Percentiles rank a stretch among this genome's conserved stretches.
Conservation (phyloP, 1,140 invertebrate genomes). For the Tribolium madens region DNA sequence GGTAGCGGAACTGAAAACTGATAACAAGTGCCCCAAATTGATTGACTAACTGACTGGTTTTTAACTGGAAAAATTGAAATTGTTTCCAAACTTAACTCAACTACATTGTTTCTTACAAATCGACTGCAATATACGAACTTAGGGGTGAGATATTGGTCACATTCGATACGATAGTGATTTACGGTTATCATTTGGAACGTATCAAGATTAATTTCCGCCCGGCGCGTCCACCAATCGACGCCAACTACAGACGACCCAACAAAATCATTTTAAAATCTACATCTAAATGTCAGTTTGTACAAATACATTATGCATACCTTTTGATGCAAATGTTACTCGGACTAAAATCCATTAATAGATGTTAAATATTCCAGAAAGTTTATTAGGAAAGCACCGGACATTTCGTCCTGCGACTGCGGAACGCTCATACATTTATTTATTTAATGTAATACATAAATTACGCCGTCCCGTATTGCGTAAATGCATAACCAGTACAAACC, state of each 20-base stretch:
- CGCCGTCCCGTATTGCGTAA: slow-evolving; percentile 53
- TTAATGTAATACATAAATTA: slow-evolving; percentile 62
- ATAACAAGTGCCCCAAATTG: slow-evolving; percentile 54
- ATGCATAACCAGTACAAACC: slow-evolving; percentile 46
- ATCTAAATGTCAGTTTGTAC: slow-evolving; percentile 46
- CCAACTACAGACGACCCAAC: slow-evolving; percentile 39
- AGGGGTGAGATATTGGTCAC: slow-evolving; percentile 46
- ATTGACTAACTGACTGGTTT: slow-evolving; percentile 51
- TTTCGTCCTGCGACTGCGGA: slow-evolving; percentile 38
- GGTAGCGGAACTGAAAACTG: slow-evolving; percentile 55
- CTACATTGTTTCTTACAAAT: slow-evolving; percentile 44
- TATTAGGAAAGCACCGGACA: slow-evolving; percentile 53
- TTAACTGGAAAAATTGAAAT: slow-evolving; percentile 54
- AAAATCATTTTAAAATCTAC: slow-evolving; percentile 45
- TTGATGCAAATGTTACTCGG: slow-evolving; percentile 48
- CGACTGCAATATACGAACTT: slow-evolving; percentile 40
- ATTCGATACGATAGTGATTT: slow-evolving; percentile 47
- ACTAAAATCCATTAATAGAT: slow-evolving; percentile 58
- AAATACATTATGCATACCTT: slow-evolving; percentile 50
- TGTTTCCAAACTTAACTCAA: slow-evolving; percentile 55
- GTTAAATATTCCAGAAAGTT: slow-evolving; percentile 59
- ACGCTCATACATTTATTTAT: slow-evolving; percentile 58
- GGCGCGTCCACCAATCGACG: slow-evolving; percentile 40
- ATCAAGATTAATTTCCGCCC: slow-evolving; percentile 47
- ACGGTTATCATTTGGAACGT: slow-evolving; percentile 45